Base-by-base conservation (phyloP, 2,888 invertebrate genomes). In the Archaeoteleia sp. region DNA sequence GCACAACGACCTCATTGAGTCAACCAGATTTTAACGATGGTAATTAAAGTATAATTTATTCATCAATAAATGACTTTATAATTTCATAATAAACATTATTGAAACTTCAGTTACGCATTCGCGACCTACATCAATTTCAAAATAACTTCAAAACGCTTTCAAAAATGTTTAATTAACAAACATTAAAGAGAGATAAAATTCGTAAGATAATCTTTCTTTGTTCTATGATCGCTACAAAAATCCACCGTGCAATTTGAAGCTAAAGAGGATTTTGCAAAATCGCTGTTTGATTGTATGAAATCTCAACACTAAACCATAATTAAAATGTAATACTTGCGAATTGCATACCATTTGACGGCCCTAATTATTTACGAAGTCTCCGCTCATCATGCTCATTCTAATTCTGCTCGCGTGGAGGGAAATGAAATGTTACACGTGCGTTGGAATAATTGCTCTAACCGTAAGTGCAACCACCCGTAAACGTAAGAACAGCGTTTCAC, bases 391-490 rank as follows among this genome's bases (percentile, higher is more conserved):
- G 29, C 14, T 17, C 43, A 9, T 13, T 48, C 42, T 23, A 42
- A 57, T 34, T 46, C 43, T 9, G 12, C 34, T 12, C 29, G 17
- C 17, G 46, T 10, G 32, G 34, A 10, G 25, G 39, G 48, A 49
- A 66, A 55, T 55, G 60, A 39, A 60, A 67, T 27, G 45, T 43
- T 67, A 37, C 67, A 61, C 67, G 62, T 63, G 67, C 58, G 57
- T 43, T 17, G 10, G 48, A 34, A 55, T 68, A 68, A 68, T 68
- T 68, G 68, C 51, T 27, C 54, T 34, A 54, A 68, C 63, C 67
- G 67, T 67, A 67, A 67, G 67, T 15, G 67, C 68, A 68, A 60
- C 68, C 68, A 68, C 20, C 61, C 68, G 68, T 68, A 35, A 68
- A 68, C 54, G 58, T 23, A 51, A 43, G 25, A 60, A 25, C 39